Conservation (phyloP, 2,797 vertebrate species). For the Coilia nasus region DNA sequence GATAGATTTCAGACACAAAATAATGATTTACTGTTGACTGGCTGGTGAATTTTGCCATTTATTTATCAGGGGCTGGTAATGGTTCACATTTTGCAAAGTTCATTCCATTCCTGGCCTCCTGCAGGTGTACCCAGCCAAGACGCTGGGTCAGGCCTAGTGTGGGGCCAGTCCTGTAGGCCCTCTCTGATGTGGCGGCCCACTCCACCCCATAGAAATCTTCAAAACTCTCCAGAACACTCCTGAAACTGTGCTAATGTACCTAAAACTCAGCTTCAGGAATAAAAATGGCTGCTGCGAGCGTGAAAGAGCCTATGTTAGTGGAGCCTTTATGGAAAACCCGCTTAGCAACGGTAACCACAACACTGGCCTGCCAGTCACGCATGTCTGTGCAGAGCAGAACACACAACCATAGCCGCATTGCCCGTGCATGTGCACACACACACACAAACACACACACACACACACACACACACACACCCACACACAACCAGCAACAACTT, state of each 20-base stretch:
- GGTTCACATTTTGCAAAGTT: too few species aligned
- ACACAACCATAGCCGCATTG: neutral
- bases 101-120: too few species aligned
- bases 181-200: slow-evolving; percentile 35
- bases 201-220: neutral
- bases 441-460: slow-evolving; percentile 58
- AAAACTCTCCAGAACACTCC: neutral
- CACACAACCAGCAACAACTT: slow-evolving; percentile 69
- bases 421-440: slow-evolving; percentile 31
- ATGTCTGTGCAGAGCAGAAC: neutral
- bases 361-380: slow-evolving; percentile 20
- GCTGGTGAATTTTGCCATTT: too few species aligned
- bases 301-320: neutral
- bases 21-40: too few species aligned
- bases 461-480: slow-evolving; percentile 34
- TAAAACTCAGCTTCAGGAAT: neutral
- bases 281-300: neutral
- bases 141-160: slow-evolving; percentile 30
- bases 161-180: slow-evolving; percentile 21
- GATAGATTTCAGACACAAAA: too few species aligned
- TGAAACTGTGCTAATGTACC: neutral
- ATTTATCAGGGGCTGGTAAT: too few species aligned
- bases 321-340: neutral
- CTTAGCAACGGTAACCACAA: slow-evolving; percentile 37
- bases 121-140: neutral